Conservation (phyloP, 2,888 invertebrate species). For the Byasa hedistus region DNA sequence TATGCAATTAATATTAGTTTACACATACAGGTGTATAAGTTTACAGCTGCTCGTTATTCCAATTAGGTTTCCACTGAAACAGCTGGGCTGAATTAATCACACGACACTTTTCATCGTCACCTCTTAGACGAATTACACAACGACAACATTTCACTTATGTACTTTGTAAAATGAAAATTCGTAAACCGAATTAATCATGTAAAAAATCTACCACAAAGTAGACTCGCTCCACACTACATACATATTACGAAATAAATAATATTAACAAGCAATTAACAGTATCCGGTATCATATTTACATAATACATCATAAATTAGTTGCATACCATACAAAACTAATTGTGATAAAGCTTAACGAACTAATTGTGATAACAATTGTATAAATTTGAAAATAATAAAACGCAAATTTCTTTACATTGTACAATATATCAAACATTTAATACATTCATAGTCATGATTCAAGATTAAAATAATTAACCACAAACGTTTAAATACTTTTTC, state of each 20-base stretch:
- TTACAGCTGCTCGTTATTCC: background rate
- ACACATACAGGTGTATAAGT: background rate
- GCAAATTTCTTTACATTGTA: background rate
- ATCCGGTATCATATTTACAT: constrained; percentile 31
- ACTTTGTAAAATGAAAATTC: constrained; percentile 17
- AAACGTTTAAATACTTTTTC: constrained; percentile 16
- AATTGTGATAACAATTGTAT: constrained; percentile 16
- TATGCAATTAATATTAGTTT: background rate
- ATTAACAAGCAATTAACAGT: constrained; percentile 22
- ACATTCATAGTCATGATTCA: constrained; percentile 1
- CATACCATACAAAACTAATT: constrained; percentile 14
- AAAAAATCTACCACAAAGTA: constrained; percentile 17
- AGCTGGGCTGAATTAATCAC: background rate
- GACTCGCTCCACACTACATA: constrained; percentile 4
- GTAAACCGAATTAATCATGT: background rate
- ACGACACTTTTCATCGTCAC: background rate
- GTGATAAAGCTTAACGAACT: constrained; percentile 12
- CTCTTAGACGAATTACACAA: background rate
- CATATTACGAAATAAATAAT: constrained; percentile 32
- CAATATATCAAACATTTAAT: background rate
- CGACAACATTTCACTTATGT: constrained; percentile 23
- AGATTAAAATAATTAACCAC: constrained; percentile 12
- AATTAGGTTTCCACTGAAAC: background rate
- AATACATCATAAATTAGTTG: constrained; percentile 11
- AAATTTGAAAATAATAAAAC: constrained; percentile 18